Conservation (phyloP, 2,888 invertebrate species). For the Dione juno region DNA sequence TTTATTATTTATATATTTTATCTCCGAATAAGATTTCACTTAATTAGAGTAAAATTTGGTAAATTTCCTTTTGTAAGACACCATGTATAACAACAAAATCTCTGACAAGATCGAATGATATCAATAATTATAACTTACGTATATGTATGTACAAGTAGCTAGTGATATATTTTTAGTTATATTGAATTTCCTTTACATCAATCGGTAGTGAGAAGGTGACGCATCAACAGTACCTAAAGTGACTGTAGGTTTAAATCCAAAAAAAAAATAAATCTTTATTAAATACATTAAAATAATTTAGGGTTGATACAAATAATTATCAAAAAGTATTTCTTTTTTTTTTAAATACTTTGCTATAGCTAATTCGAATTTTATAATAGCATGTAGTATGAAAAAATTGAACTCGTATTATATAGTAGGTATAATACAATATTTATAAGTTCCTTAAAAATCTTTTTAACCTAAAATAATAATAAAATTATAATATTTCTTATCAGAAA, state of each 20-base stretch:
- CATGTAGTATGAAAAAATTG: too few relatives aligned
- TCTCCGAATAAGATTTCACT: neutral
- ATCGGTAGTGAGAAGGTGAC: neutral
- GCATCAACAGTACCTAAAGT: neutral
- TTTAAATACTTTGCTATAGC: too few relatives aligned
- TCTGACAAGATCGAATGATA: slow-evolving; percentile 8
- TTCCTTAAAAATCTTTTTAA: too few relatives aligned
- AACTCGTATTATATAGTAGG: too few relatives aligned
- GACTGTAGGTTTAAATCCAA: neutral
- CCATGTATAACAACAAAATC: neutral
- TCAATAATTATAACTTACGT: slow-evolving; percentile 23
- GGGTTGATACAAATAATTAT: too few relatives aligned
- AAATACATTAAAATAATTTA: too few relatives aligned
- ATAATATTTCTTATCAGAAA: too few relatives aligned
- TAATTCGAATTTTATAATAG: too few relatives aligned
- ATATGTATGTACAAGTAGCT: slow-evolving; percentile 10
- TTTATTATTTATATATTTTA: too few relatives aligned
- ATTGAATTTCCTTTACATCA: slow-evolving; percentile 15
- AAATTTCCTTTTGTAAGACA: neutral
- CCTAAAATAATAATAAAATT: too few relatives aligned
- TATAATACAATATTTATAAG: too few relatives aligned
- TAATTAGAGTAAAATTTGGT: neutral
- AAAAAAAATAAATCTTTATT: neutral
- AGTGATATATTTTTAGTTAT: neutral
- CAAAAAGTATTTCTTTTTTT: too few relatives aligned